These are phyloP conservation scores for Tetramorium alpestre DNA, from an alignment of 1,140 invertebrate genomes.

Conservation along the genomic window DNA sequence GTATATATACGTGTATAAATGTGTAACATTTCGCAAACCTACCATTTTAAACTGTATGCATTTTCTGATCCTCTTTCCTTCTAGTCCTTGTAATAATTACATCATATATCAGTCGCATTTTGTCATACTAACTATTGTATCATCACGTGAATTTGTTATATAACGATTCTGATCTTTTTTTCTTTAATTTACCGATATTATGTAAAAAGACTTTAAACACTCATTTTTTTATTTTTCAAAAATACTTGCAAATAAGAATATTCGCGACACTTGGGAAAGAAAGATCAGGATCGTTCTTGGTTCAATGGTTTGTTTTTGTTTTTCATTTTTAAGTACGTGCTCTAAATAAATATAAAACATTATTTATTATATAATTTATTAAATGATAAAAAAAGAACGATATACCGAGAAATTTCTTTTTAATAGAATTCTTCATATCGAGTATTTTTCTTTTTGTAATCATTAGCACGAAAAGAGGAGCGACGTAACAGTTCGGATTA, in stretches of 20 bases:
- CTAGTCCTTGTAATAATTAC: conserved; percentile 53
- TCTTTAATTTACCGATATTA: conserved; percentile 9
- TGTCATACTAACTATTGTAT: conserved; percentile 56
- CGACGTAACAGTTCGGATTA: background rate
- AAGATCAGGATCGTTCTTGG: conserved; percentile 55
- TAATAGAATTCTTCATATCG: background rate
- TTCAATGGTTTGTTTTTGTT: conserved; percentile 61
- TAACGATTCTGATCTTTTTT: conserved; percentile 61
- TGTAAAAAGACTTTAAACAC: background rate
- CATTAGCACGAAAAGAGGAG: background rate
- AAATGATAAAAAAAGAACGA: conserved; percentile 6
- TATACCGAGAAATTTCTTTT: background rate
- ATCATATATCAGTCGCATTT: conserved; percentile 53
- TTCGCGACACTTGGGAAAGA: conserved; percentile 1
- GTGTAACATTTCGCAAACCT: conserved; percentile 50
- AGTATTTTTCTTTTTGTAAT: background rate
- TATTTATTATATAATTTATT: background rate
- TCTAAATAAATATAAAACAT: conserved; percentile 58
- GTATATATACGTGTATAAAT: conserved; percentile 61
- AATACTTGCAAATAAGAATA: background rate
- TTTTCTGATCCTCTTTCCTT: conserved; percentile 37
- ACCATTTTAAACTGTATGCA: conserved; percentile 34
- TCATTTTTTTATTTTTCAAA: background rate
- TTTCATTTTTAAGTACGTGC: conserved; percentile 57
- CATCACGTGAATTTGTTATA: conserved; percentile 33